Conservation (phyloP, 2,797 vertebrate genomes). For the Knipowitschia caucasica region DNA sequence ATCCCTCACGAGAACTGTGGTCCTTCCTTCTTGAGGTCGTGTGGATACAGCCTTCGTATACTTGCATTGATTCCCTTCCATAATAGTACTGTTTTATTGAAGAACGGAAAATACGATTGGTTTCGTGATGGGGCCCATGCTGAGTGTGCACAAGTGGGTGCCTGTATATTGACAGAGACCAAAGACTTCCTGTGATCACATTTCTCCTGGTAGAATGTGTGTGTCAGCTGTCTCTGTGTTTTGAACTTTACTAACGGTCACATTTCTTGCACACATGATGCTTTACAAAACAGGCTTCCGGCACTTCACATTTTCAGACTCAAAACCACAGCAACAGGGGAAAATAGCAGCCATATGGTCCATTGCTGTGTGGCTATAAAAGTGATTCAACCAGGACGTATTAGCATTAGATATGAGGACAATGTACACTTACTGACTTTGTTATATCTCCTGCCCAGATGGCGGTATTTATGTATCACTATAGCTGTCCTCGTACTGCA, state of each 20-base stretch:
- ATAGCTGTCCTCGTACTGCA: no score
- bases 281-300: constrained; percentile 4
- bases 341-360: neutral
- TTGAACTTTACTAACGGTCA: neutral
- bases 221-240: constrained; percentile 22
- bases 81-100: constrained; percentile 40
- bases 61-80: constrained; percentile 31
- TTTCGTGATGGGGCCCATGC: constrained; percentile 19
- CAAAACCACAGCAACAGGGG: constrained; percentile 8
- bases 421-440: neutral
- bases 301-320: constrained; percentile 5
- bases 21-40: constrained; percentile 21
- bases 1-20: constrained; percentile 16
- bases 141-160: constrained; percentile 32
- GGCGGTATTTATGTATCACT: no score
- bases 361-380: constrained; percentile 26
- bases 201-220: constrained; percentile 20
- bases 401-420: neutral
- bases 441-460: neutral
- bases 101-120: constrained; percentile 36
- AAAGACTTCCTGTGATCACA: constrained; percentile 14
- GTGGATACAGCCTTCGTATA: constrained; percentile 3
- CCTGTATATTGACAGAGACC: constrained; percentile 4
- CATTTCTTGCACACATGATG: neutral
- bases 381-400: constrained; percentile 11